Base-by-base conservation (phyloP, 2,888 invertebrate genomes). In the Panopea generosa region DNA sequence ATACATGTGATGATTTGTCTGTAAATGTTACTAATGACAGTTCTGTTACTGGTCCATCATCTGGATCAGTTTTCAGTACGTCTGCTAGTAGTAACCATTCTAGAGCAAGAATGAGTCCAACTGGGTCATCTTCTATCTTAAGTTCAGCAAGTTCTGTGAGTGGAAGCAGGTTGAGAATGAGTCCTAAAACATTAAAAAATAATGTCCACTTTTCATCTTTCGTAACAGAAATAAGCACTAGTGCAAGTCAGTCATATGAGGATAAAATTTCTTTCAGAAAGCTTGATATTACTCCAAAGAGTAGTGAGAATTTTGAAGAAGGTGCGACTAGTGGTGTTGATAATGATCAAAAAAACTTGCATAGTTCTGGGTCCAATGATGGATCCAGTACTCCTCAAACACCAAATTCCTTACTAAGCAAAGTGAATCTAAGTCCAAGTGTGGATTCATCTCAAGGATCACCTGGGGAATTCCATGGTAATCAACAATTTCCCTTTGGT, bases 141-240 rank as follows among this genome's bases (percentile, higher is more conserved):
- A 82, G 78, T 62, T 77, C 84, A 26, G 81, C 75, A 16, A 82
- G 82, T 47, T 85, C 85, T 29, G 77, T 80, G 3, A 77, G 72
- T 56, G 84, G 76, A 40, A 73, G 77, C 40, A 63, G 79, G 18
- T 63, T 67, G 27, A 80, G 85, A 61, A 86, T 86, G 78, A 89
- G 89, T 67, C 89, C 89, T 16, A 89, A 87, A 67, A 87, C 86
- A 24, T 63, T 86, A 45, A 88, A 87, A 76, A 88, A 86, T 65
- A 86, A 86, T 53, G 90, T 90, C 6, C 89, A 89, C 62, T 90
- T 90, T 79, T 83, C 87, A 2, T 86, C 88, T 7, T 85, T 87
- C 70, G 85, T 90, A 4, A 89, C 86, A 57, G 89, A 89, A 69
- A 86, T 87, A 16, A 87, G 86, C 66, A 88, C 88, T 53, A 78